phyloP scores from a whole-genome alignment of 2,888 invertebrate species.

The Rutpela maculata region DNA sequence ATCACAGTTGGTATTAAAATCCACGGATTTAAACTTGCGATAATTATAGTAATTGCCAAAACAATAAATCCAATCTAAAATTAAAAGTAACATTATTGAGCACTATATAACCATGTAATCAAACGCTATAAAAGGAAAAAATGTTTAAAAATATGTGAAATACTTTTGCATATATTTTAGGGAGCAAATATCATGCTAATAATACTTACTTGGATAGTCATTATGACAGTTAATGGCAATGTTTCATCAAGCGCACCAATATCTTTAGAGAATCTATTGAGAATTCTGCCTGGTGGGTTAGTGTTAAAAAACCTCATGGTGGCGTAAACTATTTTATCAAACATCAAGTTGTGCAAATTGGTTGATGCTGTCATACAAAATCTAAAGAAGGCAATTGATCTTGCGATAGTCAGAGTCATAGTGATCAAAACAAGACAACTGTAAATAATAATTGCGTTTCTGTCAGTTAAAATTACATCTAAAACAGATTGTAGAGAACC shows the following conservation, averaged over 20 bases:
- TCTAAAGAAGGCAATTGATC: constrained; percentile 76
- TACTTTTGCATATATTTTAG: too few species aligned
- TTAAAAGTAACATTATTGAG: too few species aligned
- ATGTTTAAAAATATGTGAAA: too few species aligned
- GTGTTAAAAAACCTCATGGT: constrained; percentile 75
- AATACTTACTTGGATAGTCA: constrained; percentile 71
- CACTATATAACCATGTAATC: too few species aligned
- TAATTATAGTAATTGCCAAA: too few species aligned
- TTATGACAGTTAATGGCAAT: constrained; percentile 75
- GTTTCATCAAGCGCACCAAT: constrained; percentile 78
- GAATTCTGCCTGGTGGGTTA: constrained; percentile 80
- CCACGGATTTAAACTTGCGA: too few species aligned
- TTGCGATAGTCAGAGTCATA: constrained; percentile 71
- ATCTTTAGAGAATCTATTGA: constrained; percentile 85
- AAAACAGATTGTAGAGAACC: not conserved
- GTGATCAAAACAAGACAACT: constrained; percentile 61
- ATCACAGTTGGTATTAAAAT: too few species aligned
- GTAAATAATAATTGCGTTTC: constrained; percentile 70
- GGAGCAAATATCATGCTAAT: too few species aligned
- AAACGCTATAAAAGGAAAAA: too few species aligned
- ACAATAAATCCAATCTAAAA: too few species aligned
- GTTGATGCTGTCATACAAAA: constrained; percentile 76
- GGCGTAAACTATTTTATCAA: constrained; percentile 4
- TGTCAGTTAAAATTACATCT: constrained; percentile 46
- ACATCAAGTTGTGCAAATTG: constrained; percentile 76